Percentiles rank a stretch among this genome's conserved stretches.
Evolutionary conservation across 1,140 invertebrate species (phyloP).

Genomic region (Drosophila kepulauana): DNA sequence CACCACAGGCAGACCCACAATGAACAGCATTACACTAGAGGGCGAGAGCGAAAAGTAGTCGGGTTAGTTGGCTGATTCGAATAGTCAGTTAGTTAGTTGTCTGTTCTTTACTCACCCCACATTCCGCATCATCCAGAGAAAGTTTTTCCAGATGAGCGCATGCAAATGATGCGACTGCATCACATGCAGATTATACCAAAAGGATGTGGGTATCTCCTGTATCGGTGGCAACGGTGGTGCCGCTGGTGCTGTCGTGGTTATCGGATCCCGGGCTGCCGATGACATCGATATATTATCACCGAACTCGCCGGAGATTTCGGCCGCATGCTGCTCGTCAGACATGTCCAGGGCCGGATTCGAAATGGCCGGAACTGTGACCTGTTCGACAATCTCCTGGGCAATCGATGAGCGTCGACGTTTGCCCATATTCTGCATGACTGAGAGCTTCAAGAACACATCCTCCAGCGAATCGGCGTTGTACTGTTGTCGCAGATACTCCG

Average conservation of each 20-base stretch:
- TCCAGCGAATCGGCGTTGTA: constrained; percentile 93
- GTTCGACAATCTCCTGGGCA: constrained; percentile 89
- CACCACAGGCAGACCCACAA: constrained; percentile 95
- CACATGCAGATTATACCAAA: constrained; percentile 88
- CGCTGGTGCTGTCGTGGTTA: constrained; percentile 86
- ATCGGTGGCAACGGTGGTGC: constrained; percentile 88
- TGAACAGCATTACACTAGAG: constrained; percentile 93
- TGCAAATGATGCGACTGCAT: constrained; percentile 90
- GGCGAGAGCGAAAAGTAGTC: background rate
- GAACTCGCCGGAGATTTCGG: constrained; percentile 94
- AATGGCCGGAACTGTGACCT: constrained; percentile 87
- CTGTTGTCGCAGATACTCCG: constrained; percentile 90
- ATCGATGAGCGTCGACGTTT: constrained; percentile 92
- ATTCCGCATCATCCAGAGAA: constrained; percentile 95
- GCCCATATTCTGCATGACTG: constrained; percentile 92
- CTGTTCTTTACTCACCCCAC: constrained; percentile 89
- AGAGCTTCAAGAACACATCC: constrained; percentile 96
- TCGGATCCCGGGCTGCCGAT: constrained; percentile 87
- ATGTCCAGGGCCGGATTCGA: constrained; percentile 88
- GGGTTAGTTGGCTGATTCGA: constrained; percentile 15
- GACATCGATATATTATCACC: constrained; percentile 93
- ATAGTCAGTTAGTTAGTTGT: constrained; percentile 8
- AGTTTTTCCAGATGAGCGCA: constrained; percentile 96
- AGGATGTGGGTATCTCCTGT: constrained; percentile 86
- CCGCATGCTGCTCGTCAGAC: constrained; percentile 88